These are phyloP conservation scores for Tachuris rubrigastra DNA, from an alignment of 2,113 vertebrate species.

Conservation along the genomic window DNA sequence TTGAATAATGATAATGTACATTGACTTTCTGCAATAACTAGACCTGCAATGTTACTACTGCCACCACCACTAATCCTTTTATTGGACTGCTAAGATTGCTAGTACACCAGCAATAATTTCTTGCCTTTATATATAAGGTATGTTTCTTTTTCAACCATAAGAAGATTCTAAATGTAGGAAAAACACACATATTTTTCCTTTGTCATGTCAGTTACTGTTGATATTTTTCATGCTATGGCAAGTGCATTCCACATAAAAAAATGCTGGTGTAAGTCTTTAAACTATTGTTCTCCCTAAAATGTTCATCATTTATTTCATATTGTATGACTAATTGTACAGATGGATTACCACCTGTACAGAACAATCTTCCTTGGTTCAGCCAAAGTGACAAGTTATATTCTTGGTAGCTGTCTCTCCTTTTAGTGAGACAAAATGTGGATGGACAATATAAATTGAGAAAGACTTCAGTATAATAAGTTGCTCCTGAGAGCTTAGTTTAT, in stretches of 20 bases:
- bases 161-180: background rate
- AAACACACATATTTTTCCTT: background rate
- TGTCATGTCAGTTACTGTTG: background rate
- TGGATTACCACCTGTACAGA: background rate
- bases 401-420: background rate
- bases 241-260: background rate
- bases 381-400: background rate
- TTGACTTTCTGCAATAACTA: background rate
- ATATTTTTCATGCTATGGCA: background rate
- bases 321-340: background rate
- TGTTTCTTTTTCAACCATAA: background rate
- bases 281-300: background rate
- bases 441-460: background rate
- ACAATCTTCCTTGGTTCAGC: background rate
- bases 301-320: background rate
- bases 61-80: background rate
- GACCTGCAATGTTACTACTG: background rate
- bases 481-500: background rate
- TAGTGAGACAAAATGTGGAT: background rate
- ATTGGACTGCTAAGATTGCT: background rate
- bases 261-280: background rate
- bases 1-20: too few species aligned
- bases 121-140: background rate
- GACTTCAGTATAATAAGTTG: background rate
- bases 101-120: background rate